These are phyloP conservation scores for Antheraea yamamai DNA, from an alignment of 2,888 invertebrate species.

Conservation along the genomic window DNA sequence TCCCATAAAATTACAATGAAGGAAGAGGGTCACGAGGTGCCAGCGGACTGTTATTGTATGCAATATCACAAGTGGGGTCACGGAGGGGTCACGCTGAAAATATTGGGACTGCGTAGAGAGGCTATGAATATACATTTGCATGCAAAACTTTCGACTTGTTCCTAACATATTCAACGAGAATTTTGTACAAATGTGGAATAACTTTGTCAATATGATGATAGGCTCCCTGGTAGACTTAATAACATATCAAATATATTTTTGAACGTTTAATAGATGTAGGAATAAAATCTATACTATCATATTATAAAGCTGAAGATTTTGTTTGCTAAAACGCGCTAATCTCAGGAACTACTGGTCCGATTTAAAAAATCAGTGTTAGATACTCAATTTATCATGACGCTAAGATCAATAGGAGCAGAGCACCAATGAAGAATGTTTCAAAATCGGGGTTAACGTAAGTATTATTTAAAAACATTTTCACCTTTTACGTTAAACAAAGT, in stretches of 20 bases:
- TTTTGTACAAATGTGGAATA: background rate
- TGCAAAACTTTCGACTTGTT: slow-evolving; percentile 29
- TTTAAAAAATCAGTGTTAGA: too few species aligned
- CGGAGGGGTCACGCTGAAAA: slow-evolving; percentile 46
- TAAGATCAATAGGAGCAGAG: too few species aligned
- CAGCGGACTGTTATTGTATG: slow-evolving; percentile 58
- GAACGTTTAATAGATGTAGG: too few species aligned
- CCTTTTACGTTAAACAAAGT: too few species aligned
- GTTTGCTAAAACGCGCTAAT: too few species aligned
- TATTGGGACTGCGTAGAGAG: slow-evolving; percentile 47
- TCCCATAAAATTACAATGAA: slow-evolving; percentile 54
- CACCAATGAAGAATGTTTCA: too few species aligned
- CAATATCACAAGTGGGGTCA: slow-evolving; percentile 52
- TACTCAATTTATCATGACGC: too few species aligned
- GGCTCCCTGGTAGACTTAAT: background rate
- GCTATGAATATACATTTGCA: slow-evolving; percentile 47
- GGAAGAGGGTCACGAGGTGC: slow-evolving; percentile 50
- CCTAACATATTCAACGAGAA: slow-evolving; percentile 8
- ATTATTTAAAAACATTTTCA: too few species aligned
- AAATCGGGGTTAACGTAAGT: too few species aligned
- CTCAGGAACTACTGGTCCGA: too few species aligned
- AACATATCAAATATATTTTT: background rate
- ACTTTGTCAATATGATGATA: background rate
- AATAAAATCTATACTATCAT: too few species aligned
- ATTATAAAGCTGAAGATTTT: too few species aligned